These are phyloP conservation scores for Thrips palmi DNA, from an alignment of 1,140 invertebrate genomes.

Conservation along the genomic window DNA sequence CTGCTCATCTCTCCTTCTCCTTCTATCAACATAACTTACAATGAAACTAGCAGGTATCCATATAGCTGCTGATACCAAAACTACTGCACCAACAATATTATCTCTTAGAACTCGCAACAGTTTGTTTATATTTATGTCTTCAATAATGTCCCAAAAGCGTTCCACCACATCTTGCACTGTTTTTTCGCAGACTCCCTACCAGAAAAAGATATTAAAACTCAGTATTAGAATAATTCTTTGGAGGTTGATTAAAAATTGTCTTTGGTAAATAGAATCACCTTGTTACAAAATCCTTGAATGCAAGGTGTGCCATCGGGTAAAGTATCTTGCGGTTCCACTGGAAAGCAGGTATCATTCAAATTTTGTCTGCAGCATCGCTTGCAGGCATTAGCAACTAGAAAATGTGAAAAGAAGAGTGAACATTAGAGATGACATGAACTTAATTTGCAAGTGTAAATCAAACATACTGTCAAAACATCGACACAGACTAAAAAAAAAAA, in stretches of 20 bases:
- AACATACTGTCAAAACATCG: constrained; percentile 1
- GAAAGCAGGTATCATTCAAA: constrained; percentile 79
- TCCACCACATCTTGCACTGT: constrained; percentile 89
- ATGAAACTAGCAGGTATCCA: constrained; percentile 81
- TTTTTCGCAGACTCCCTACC: constrained; percentile 78
- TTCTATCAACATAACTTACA: constrained; percentile 60
- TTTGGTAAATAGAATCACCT: constrained; percentile 33
- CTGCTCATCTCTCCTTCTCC: constrained; percentile 33
- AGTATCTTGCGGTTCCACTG: constrained; percentile 69
- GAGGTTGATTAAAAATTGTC: not conserved
- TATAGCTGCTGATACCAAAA: constrained; percentile 70
- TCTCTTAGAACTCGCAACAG: constrained; percentile 70
- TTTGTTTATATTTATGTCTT: constrained; percentile 88
- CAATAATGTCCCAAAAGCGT: constrained; percentile 90
- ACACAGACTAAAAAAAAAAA: constrained; percentile 6
- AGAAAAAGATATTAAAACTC: too few relatives aligned
- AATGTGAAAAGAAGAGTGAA: constrained; percentile 14
- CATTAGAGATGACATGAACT: constrained; percentile 1
- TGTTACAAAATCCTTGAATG: constrained; percentile 89
- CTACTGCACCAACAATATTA: constrained; percentile 79
- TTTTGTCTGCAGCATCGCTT: constrained; percentile 78
- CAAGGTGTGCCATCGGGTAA: constrained; percentile 87
- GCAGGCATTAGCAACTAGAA: constrained; percentile 62
- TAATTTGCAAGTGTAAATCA: not conserved
- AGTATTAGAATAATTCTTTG: not conserved